Base-by-base conservation (phyloP, 2,888 invertebrate genomes). In the Pasiphila rectangulata region DNA sequence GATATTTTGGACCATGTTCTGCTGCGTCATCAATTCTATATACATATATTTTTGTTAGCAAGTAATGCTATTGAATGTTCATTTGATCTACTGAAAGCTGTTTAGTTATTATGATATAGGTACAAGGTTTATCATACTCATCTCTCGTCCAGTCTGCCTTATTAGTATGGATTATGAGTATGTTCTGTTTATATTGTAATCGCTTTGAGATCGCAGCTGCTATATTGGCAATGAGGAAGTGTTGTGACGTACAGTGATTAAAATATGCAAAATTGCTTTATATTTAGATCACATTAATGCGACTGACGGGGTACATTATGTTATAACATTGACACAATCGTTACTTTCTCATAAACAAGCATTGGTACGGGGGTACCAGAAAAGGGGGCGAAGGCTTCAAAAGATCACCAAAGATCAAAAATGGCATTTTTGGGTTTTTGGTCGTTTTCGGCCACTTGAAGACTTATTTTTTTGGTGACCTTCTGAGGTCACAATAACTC, bases 151-250 rank as follows among this genome's bases (percentile, higher is more conserved):
- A 13, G 9, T 36, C 4, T 38, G 19, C 9, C 4, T 37, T 42
- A 25, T 47, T 25, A 19, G 20, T 37, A 48, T 45, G 37, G 17
- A 16, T 34, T 15, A n/a, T 44, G 38, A 17, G 12, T 38, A 20
- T 12, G 21, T 21, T 36, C 38, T 48, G 46, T 51, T 37, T 39
- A 32, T 50, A 10, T 51, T 48, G 42, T 44, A 46, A 49, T 54
- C 35, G 30, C 25, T 24, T 46, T 35, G 32, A 19, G 37, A 46
- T 32, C 17, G 21, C 40, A 27, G 21, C 15, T 19, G 30, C 38
- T 34, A 16, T 23, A 50, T 49, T 48, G 13, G 5, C 30, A 46
- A 54, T 35, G 46, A 51, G 50, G 50, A 52, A 58, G 21, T 30
- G 41, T 35, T 44, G 17, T 36, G 23, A 40, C 27, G 37, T 44